A percentile compares a stretch with the other conserved stretches of the same genome.
Conservation (phyloP, 2,888 invertebrate genomes). For the Mythimna ferrago region DNA sequence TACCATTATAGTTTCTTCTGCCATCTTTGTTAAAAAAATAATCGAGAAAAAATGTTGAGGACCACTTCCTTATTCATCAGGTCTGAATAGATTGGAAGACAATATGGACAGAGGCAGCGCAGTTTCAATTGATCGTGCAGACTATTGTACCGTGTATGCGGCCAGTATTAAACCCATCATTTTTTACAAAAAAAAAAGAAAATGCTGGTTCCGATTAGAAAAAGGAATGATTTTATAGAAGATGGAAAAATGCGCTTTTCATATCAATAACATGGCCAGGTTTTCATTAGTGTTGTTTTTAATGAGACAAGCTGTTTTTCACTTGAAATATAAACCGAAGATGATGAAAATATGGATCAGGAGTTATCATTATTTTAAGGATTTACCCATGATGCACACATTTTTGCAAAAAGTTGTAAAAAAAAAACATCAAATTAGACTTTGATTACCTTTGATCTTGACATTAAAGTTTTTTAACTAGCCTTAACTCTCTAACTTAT, state of each 20-base stretch:
- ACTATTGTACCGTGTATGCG: slow-evolving; percentile 51
- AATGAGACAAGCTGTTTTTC: not conserved
- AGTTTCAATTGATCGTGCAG: slow-evolving; percentile 59
- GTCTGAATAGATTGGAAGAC: slow-evolving; percentile 71
- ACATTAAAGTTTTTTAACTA: too few relatives aligned
- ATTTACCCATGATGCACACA: too few relatives aligned
- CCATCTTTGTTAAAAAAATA: slow-evolving; percentile 7
- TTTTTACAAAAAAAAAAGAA: slow-evolving; percentile 36
- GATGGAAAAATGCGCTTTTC: slow-evolving; percentile 3
- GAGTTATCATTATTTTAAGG: too few relatives aligned
- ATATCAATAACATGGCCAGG: not conserved
- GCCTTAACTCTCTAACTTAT: too few relatives aligned
- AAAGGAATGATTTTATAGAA: slow-evolving; percentile 18
- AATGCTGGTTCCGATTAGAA: slow-evolving; percentile 36
- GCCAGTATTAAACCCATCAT: slow-evolving; percentile 29
- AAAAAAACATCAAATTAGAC: too few relatives aligned
- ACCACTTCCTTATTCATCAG: slow-evolving; percentile 52
- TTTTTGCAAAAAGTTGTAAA: too few relatives aligned
- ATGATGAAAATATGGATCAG: too few relatives aligned
- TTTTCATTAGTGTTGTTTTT: slow-evolving; percentile 1
- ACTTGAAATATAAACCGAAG: too few relatives aligned
- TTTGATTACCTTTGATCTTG: too few relatives aligned
- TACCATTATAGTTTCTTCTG: not conserved
- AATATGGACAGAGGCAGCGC: slow-evolving; percentile 73
- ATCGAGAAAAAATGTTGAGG: slow-evolving; percentile 39